Percentiles rank a stretch among this genome's conserved stretches.
These are phyloP conservation scores for Trichechus manatus DNA, from an alignment of 2,113 vertebrate genomes.

Conservation along the genomic window DNA sequence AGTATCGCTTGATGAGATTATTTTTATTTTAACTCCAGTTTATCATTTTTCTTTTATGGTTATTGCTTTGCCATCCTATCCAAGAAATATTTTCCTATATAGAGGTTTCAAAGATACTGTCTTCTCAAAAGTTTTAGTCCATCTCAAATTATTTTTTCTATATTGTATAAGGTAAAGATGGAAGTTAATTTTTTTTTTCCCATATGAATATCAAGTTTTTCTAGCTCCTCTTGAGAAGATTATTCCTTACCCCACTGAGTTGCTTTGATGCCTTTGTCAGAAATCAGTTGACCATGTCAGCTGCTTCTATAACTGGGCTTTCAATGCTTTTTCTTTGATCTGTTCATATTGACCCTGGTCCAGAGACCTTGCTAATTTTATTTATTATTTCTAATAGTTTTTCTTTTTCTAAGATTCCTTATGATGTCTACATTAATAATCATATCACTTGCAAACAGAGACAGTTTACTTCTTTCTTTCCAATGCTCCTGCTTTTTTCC, in stretches of 20 bases:
- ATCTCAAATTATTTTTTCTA: not conserved
- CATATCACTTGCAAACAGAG: not conserved
- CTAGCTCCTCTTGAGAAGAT: not conserved
- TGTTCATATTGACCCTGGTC: not conserved
- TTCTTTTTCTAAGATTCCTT: not conserved
- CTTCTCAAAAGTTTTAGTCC: not conserved
- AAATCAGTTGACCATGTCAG: not conserved
- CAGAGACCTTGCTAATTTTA: constrained; percentile 15
- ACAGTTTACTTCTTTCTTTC: constrained; percentile 9
- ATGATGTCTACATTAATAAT: not conserved
- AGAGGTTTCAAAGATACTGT: not conserved
- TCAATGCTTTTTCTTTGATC: not conserved
- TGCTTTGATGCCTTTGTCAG: not conserved
- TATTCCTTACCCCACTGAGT: not conserved
- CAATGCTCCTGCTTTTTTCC: not conserved
- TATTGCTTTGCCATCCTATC: not conserved
- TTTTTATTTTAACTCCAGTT: not conserved
- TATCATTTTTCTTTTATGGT: not conserved
- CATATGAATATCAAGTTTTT: not conserved
- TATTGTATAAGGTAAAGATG: not conserved
- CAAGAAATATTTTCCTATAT: not conserved
- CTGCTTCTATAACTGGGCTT: not conserved
- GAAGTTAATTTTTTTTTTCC: not conserved
- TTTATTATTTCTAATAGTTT: constrained; percentile 7
- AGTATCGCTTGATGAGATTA: not conserved